A percentile compares a stretch with the other conserved stretches of the same genome.
Evolutionary conservation across 2,888 invertebrate species (phyloP).

Genomic region (Meghimatium bilineatum): DNA sequence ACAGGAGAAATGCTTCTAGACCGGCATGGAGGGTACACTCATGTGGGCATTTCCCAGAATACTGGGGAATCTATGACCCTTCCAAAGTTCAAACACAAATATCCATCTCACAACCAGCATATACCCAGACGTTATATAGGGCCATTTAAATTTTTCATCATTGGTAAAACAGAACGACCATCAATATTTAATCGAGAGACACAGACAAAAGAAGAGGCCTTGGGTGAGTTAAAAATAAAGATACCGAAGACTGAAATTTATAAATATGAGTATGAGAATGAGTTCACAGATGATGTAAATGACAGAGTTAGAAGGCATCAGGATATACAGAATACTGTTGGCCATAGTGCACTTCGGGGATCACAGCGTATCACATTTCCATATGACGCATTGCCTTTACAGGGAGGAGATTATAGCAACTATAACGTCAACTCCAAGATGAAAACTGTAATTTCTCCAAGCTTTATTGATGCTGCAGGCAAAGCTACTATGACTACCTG

Average conservation of each 20-base stretch:
- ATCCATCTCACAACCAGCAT: slow-evolving; percentile 39
- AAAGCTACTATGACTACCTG: slow-evolving; percentile 67
- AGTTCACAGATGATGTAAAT: slow-evolving; percentile 36
- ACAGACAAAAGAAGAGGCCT: slow-evolving; percentile 43
- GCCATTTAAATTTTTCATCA: slow-evolving; percentile 46
- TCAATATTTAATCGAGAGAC: slow-evolving; percentile 42
- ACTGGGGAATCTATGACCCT: slow-evolving; percentile 46
- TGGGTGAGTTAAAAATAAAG: slow-evolving; percentile 48
- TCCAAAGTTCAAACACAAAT: slow-evolving; percentile 49
- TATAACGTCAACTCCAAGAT: slow-evolving; percentile 45
- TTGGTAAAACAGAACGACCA: slow-evolving; percentile 45
- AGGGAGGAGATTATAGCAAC: slow-evolving; percentile 34
- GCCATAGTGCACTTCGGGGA: slow-evolving; percentile 17
- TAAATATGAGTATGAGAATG: slow-evolving; percentile 40
- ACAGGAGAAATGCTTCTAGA: slow-evolving; percentile 33
- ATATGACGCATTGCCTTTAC: slow-evolving; percentile 43
- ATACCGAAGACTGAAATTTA: slow-evolving; percentile 47
- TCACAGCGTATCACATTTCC: slow-evolving; percentile 49
- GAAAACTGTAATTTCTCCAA: slow-evolving; percentile 62
- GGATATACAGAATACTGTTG: background rate
- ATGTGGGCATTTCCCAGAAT: slow-evolving; percentile 32
- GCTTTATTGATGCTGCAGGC: slow-evolving; percentile 65
- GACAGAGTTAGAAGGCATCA: slow-evolving; percentile 27
- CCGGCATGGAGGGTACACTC: slow-evolving; percentile 32
- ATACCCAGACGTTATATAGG: slow-evolving; percentile 37